Evolutionary conservation across 2,888 invertebrate species (phyloP), one percentile per base, ranked within the genome.

Genomic region (Dexiosoma caninum): DNA sequence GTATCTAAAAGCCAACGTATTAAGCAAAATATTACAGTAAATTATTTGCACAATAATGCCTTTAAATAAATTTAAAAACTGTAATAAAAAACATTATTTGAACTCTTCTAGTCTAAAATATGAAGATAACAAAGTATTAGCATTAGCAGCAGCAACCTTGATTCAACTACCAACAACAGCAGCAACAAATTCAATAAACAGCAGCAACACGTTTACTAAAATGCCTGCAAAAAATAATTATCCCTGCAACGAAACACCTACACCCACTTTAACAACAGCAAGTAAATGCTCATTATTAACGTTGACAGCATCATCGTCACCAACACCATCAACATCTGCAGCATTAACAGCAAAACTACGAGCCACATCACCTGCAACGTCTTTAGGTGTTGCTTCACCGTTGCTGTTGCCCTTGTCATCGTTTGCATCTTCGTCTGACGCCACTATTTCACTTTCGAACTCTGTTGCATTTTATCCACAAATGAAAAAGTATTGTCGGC

Each of bases 391-490:
- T 42, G 42, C 60, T 42, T 32, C 16, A 35, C 59, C 66, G 14
- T 23, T 57, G 59, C 66, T 81, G 60, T 42, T 79, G 57, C 42
- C 78, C 40, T 57, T 74, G 71, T 21, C 71, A 35, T 42, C 67
- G 66, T 72, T 84, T 66, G 49, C 79, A 67, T 55, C 82, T 3
- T 49, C 76, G 16, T 9, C n/a, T n/a, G n/a, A n/a, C 78, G 32
- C 32, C 44, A 21, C 46, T 23, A n/a, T n/a, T 19, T 57, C 66
- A 19, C 62, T 76, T 46, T n/a, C 75, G 27, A 53, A 71, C 46
- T 59, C 71, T 79, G 83, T 84, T 83, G 87, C 85, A 86, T 86
- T 88, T 88, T 87, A 89, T 87, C 86, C 72, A 42, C 67, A 69
- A 74, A 77, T 81, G 60, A 77, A 77, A 67, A 81, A 81, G 51